Evolutionary conservation across 2,888 invertebrate species (phyloP).

Genomic region (Leucania comma): DNA sequence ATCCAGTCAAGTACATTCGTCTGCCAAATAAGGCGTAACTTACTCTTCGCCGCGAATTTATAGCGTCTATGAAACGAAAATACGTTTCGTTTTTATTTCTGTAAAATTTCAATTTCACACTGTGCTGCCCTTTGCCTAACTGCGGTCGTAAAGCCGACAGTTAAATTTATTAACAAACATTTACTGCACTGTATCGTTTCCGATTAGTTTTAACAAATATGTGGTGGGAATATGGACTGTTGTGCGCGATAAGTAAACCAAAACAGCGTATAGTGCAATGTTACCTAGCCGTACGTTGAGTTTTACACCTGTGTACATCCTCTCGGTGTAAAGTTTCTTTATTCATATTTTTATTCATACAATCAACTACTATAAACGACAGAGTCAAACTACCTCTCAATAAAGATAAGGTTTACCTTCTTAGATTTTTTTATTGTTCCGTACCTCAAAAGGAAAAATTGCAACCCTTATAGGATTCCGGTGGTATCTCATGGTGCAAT

Average conservation of each 20-base stretch:
- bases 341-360: too few relatives aligned
- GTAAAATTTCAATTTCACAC: conserved; percentile 84
- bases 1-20: conserved; percentile 82
- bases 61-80: conserved; percentile 78
- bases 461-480: too few relatives aligned
- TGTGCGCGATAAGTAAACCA: conserved; percentile 8
- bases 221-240: conserved; percentile 13
- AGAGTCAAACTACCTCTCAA: too few relatives aligned
- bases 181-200: conserved; percentile 28
- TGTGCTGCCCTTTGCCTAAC: conserved; percentile 72
- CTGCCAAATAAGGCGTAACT: conserved; percentile 87
- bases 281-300: neutral
- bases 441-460: too few relatives aligned
- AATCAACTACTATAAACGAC: neutral
- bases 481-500: too few relatives aligned
- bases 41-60: conserved; percentile 79
- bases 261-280: neutral
- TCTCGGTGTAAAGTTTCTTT: too few relatives aligned
- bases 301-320: neutral
- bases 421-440: neutral
- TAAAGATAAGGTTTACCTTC: too few relatives aligned
- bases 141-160: conserved; percentile 59
- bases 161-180: conserved; percentile 61
- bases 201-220: conserved; percentile 41
- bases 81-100: conserved; percentile 76